A percentile compares a stretch with the other conserved stretches of the same genome.
Evolutionary conservation across 2,113 vertebrate genomes (phyloP).

Genomic region (Ptilonorhynchus violaceus): DNA sequence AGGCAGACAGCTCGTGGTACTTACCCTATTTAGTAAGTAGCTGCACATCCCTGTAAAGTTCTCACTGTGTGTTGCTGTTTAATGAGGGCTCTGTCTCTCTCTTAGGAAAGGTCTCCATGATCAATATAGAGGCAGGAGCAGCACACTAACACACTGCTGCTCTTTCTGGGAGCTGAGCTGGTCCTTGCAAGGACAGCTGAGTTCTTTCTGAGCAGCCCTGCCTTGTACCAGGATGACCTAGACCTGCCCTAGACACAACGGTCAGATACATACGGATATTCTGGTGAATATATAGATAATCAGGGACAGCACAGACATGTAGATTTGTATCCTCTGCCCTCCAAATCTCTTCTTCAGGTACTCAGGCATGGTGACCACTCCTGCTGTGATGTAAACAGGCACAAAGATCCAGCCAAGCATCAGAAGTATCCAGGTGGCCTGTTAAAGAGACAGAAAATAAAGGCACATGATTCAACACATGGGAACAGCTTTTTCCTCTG

Average conservation of each 20-base stretch:
- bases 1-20: not conserved
- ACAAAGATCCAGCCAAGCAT: constrained; percentile 91
- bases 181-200: not conserved
- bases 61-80: not conserved
- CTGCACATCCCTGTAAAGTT: not conserved
- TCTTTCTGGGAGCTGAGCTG: not conserved
- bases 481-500: not conserved
- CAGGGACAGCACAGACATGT: constrained; percentile 87
- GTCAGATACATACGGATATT: constrained; percentile 83
- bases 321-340: constrained; percentile 88
- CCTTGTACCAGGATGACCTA: not conserved
- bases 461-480: not conserved
- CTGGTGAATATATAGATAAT: constrained; percentile 90
- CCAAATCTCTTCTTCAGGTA: constrained; percentile 91
- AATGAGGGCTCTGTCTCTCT: not conserved
- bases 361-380: constrained; percentile 90
- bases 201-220: not conserved
- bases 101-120: not conserved
- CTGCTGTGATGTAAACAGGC: constrained; percentile 87
- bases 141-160: not conserved
- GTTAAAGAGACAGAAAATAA: not conserved
- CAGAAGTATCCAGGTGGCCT: constrained; percentile 88
- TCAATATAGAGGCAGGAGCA: not conserved
- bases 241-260: not conserved
- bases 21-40: not conserved